Evolutionary conservation across 2,797 vertebrate genomes (phyloP).

Genomic region (Myotis daubentonii): DNA sequence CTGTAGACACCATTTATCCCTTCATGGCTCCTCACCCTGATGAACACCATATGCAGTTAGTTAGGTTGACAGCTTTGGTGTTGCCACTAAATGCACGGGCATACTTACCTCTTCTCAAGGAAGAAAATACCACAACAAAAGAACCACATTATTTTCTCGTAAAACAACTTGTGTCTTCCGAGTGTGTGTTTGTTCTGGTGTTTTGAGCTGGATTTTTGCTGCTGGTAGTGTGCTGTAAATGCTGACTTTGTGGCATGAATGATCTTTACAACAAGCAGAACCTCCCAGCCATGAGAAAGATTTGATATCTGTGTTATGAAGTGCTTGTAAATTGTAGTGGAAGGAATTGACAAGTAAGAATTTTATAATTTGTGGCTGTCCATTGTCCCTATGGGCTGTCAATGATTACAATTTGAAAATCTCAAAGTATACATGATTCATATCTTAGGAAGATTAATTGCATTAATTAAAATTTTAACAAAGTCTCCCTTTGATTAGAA

Average conservation of each 20-base stretch:
- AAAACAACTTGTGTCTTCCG: slow-evolving; percentile 29
- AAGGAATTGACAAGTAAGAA: slow-evolving; percentile 22
- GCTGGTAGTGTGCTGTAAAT: background rate
- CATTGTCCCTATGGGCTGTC: background rate
- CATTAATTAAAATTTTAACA: slow-evolving; percentile 62
- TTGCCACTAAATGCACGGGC: background rate
- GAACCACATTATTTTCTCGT: slow-evolving; percentile 25
- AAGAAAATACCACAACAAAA: slow-evolving; percentile 38
- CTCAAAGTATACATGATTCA: slow-evolving; percentile 45
- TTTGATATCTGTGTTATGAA: background rate
- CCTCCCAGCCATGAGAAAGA: background rate
- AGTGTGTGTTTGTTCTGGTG: slow-evolving; percentile 1
- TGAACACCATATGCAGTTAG: background rate
- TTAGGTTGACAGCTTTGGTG: background rate
- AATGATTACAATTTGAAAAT: slow-evolving; percentile 45
- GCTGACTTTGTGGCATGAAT: background rate
- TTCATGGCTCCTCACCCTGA: background rate
- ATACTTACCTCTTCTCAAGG: slow-evolving; percentile 7
- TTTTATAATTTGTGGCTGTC: slow-evolving; percentile 30
- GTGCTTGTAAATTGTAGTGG: slow-evolving; percentile 41
- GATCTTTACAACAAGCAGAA: slow-evolving; percentile 9
- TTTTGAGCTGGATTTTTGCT: slow-evolving; percentile 49
- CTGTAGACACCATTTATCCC: background rate
- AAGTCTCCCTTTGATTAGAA: slow-evolving; percentile 52
- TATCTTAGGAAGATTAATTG: slow-evolving; percentile 50